Base-by-base conservation (phyloP, 2,888 invertebrate genomes). In the Theretra japonica region DNA sequence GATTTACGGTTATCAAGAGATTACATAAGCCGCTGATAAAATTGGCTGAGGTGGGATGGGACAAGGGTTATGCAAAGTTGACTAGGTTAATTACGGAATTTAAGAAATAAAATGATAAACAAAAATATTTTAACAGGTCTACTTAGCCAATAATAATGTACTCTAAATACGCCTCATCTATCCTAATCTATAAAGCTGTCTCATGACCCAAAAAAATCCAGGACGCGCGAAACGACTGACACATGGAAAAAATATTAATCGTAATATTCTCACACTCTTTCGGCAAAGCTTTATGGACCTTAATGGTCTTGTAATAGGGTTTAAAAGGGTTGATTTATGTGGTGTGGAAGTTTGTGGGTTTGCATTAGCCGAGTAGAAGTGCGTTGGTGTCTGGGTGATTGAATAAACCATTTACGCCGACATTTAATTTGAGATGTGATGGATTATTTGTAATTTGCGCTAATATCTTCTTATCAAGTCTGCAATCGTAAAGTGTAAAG, bases 381-480 rank as follows among this genome's bases (percentile, higher is more conserved):
- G 90, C 86, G 88, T 87, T 82, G 89, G 89, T 83, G 89, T 87
- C 82, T 84, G 88, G 88, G 48, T 90, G 86, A 93, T 92, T 92
- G 88, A 90, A 92, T 92, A 87, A 90, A 88, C 80, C 85, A 85
- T 89, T 91, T 91, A 89, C 91, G 88, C 86, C 84, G 84, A 87
- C 89, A 85, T 86, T 86, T 79, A 77, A 73, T 75, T 80, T 75
- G 71, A 73, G 60, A 70, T 76, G 71, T 71, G 33, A 69, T 69
- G 33, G 41, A 57, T 69, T 41, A 69, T 69, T 33, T 57, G 33
- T 69, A 33, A 57, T 69, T 57, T 33, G 33, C 21, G 21, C 23
- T 21, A 65, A 48, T 65, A 48, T 48, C 65, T 21, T 41, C 48
- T 23, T 65, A 48, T 65, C 65, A 21, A 8, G 25, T 28, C 19